phyloP scores from a whole-genome alignment of 2,113 vertebrate genomes.

The Chlamydotis undulata region DNA sequence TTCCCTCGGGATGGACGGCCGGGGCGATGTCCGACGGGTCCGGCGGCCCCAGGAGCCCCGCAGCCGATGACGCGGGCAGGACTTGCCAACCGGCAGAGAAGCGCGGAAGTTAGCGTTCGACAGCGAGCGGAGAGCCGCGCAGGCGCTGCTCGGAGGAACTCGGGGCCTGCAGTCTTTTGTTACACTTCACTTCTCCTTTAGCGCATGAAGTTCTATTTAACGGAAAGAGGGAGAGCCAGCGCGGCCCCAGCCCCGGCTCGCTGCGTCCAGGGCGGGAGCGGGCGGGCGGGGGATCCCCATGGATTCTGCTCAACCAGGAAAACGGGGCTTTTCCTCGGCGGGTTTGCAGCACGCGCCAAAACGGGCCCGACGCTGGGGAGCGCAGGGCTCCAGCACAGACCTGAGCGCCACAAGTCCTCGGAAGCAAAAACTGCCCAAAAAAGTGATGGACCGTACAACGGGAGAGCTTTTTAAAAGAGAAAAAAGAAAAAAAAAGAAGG shows the following conservation, averaged over 20 bases:
- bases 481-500: background rate
- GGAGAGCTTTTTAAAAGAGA: background rate
- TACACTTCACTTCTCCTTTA: background rate
- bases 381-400: background rate
- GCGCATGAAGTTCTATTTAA: background rate
- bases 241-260: background rate
- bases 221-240: background rate
- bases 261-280: background rate
- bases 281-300: background rate
- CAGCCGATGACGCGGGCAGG: background rate
- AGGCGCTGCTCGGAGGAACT: background rate
- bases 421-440: background rate
- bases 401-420: background rate
- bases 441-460: background rate
- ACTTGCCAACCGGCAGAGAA: background rate
- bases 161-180: background rate
- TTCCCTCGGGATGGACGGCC: no score
- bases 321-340: background rate
- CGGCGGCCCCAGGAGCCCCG: background rate
- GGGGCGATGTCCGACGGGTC: background rate
- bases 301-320: background rate
- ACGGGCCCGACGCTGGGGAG: background rate
- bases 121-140: accelerated
- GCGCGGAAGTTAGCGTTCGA: background rate
- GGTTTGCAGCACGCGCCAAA: background rate